These are phyloP conservation scores for Phortica okadai DNA, from an alignment of 2,888 invertebrate species.

Conservation along the genomic window DNA sequence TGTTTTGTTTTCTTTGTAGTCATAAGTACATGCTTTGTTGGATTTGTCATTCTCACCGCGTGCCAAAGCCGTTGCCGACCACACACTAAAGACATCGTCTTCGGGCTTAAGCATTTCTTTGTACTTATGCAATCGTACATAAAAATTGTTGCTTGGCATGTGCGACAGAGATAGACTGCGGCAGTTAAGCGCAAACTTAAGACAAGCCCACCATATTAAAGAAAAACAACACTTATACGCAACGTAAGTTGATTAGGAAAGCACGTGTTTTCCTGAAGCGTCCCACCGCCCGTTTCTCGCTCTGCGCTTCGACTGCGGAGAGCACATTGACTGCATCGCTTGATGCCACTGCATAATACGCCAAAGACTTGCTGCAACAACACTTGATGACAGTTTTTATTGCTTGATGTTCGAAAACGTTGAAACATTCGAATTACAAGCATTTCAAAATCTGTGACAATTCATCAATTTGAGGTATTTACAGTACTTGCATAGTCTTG, in stretches of 20 bases:
- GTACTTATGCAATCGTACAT: slow-evolving; percentile 65
- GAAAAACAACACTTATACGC: slow-evolving; percentile 7
- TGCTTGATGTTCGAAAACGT: neutral
- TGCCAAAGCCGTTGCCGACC: slow-evolving; percentile 44
- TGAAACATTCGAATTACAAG: neutral
- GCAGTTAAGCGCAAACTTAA: neutral
- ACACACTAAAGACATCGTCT: slow-evolving; percentile 45
- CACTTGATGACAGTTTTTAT: neutral
- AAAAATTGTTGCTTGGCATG: slow-evolving; percentile 61
- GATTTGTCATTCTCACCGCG: slow-evolving; percentile 62
- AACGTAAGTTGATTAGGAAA: slow-evolving; percentile 27
- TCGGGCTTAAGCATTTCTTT: slow-evolving; percentile 57
- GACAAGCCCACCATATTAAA: neutral
- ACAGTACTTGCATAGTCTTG: neutral
- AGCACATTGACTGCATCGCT: neutral
- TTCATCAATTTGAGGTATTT: neutral
- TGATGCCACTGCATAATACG: neutral
- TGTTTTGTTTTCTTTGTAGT: slow-evolving; percentile 1
- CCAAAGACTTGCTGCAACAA: slow-evolving; percentile 43
- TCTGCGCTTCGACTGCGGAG: neutral
- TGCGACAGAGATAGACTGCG: slow-evolving; percentile 36
- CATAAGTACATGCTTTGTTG: slow-evolving; percentile 33
- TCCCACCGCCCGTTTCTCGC: neutral
- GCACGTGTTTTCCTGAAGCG: slow-evolving; percentile 22
- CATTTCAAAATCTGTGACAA: neutral